phyloP scores from a whole-genome alignment of 2,888 invertebrate species.

The Apotomis turbidana region DNA sequence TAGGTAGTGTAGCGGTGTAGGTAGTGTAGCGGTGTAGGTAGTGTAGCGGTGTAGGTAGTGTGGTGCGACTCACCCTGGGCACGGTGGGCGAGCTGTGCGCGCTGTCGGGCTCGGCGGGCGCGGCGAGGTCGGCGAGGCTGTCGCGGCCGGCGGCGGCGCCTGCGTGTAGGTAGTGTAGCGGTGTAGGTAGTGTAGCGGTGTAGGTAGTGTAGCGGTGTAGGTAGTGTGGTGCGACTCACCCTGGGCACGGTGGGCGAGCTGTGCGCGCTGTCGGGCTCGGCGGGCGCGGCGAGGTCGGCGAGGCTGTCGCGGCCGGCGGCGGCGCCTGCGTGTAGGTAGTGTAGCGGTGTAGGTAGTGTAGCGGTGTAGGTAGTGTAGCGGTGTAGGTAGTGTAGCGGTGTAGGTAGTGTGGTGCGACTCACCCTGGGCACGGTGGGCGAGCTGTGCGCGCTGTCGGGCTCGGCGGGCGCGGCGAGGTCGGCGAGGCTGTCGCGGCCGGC shows the following conservation, averaged over 20 bases:
- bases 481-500: slow-evolving; percentile 86
- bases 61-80: not conserved
- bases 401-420: too few species aligned
- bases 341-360: too few species aligned
- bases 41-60: too few species aligned
- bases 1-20: too few species aligned
- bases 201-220: too few species aligned
- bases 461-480: slow-evolving; percentile 88
- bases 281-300: slow-evolving; percentile 87
- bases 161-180: too few species aligned
- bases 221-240: too few species aligned
- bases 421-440: slow-evolving; percentile 88
- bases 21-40: too few species aligned
- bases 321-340: slow-evolving; percentile 67
- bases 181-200: too few species aligned
- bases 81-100: slow-evolving; percentile 95
- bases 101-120: slow-evolving; percentile 92
- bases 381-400: too few species aligned
- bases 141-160: slow-evolving; percentile 83
- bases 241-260: slow-evolving; percentile 91
- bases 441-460: slow-evolving; percentile 94
- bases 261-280: slow-evolving; percentile 94
- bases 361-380: too few species aligned
- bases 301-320: slow-evolving; percentile 85
- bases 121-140: slow-evolving; percentile 89